Conservation (phyloP, 2,888 invertebrate genomes). For the Synanthedon andrenaeformis region DNA sequence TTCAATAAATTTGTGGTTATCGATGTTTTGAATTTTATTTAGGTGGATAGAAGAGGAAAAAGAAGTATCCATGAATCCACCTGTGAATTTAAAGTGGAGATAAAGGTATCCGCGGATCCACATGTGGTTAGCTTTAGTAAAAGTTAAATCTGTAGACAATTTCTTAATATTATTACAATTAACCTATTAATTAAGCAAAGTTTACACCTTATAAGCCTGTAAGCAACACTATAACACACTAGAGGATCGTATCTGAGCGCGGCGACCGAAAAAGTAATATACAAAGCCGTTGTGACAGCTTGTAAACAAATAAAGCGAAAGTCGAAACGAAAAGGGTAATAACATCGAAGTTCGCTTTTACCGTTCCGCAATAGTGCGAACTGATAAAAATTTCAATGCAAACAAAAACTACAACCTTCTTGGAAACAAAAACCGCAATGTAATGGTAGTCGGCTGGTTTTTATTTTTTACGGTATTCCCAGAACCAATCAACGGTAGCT, state of each 20-base stretch:
- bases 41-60: no score
- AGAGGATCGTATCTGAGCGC: background rate
- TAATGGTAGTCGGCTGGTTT: conserved; percentile 13
- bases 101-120: no score
- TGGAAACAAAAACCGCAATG: conserved; percentile 16
- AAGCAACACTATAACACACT: no score
- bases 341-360: conserved; percentile 14
- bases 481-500: conserved; percentile 9
- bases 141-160: no score
- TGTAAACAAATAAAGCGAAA: conserved; percentile 15
- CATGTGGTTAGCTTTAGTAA: no score
- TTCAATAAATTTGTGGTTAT: no score
- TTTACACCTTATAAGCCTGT: no score
- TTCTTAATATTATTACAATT: no score
- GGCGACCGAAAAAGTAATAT: background rate
- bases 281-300: conserved; percentile 6
- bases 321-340: conserved; percentile 10
- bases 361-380: conserved; percentile 23
- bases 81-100: no score
- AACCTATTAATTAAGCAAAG: no score
- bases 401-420: conserved; percentile 10
- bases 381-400: conserved; percentile 32
- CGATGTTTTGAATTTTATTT: no score
- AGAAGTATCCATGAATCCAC: no score
- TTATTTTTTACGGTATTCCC: conserved; percentile 14